Evolutionary conservation across 2,888 invertebrate species (phyloP), one percentile per base, ranked within the genome.

Genomic region (Mesodorylaimus sp.): DNA sequence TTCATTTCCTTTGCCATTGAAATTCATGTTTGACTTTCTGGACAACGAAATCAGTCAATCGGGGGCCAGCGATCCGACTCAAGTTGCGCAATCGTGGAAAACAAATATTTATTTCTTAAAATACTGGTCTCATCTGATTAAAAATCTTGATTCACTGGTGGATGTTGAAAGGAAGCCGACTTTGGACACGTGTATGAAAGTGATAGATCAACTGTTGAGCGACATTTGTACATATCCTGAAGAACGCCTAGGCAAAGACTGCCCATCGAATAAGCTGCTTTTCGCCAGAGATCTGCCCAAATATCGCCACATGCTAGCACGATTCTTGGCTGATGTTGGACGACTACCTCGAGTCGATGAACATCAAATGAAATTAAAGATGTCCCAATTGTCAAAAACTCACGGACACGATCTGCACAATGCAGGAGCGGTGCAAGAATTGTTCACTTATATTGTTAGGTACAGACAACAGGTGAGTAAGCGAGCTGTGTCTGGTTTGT

Each of bases 41-140:
- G 91, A 91, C 66, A 86, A 87, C 58, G 86, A 87, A 1, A 87
- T 88, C 1, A 76, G 80, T 55, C 77, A 80, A 53, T 83, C 88
- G 65, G 59, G 52, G 50, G 25, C 59, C 2, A 52, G 56, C 2
- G 62, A 64, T 39, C 55, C 56, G n/a, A 53, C 55, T 19, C n/a
- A n/a, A n/a, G 55, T 64, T 13, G 52, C 60, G 25, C 58, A 60
- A 39, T 55, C 63, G 23, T 65, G 65, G 65, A 66, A 66, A 53
- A 59, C 59, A 5, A 65, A 66, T 54, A 57, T 88, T 72, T 77
- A 89, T 69, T 88, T 89, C 43, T 73, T 91, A 55, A 76, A 91
- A 61, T 88, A 91, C 74, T 91, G 91, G 91, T 87, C 89, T 42
- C 89, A 89, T 71, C 83, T 91, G 59, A 87, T 91, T 57, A 89